Conservation (phyloP, 1,140 invertebrate genomes). For the Nephila pilipes region DNA sequence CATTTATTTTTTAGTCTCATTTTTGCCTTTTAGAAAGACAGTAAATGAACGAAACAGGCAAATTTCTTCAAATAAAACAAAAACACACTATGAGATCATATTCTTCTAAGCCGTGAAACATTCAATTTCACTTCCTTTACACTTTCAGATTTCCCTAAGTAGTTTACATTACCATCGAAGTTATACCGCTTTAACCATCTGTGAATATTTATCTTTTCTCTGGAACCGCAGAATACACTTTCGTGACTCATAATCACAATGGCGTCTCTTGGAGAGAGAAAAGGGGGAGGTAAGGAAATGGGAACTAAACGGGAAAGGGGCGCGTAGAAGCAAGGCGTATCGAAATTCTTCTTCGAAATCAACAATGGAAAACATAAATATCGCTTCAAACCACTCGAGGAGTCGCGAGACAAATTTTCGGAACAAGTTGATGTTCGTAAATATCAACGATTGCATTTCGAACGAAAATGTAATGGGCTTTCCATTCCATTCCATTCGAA, state of each 20-base stretch:
- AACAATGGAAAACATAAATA: conserved; percentile 37
- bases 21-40: too few relatives aligned
- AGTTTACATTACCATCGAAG: too few relatives aligned
- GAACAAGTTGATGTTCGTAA: conserved; percentile 24
- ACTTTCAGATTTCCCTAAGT: too few relatives aligned
- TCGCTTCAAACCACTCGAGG: conserved; percentile 7
- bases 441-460: conserved; percentile 32
- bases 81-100: too few relatives aligned
- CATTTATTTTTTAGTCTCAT: too few relatives aligned
- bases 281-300: neutral
- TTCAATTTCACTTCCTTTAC: too few relatives aligned
- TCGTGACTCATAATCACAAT: neutral
- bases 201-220: neutral
- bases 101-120: too few relatives aligned
- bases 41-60: too few relatives aligned
- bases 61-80: too few relatives aligned
- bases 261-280: neutral
- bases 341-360: conserved; percentile 3
- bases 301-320: neutral
- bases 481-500: conserved; percentile 34
- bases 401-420: conserved; percentile 10
- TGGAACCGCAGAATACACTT: neutral
- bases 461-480: conserved; percentile 33
- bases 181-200: too few relatives aligned
- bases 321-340: neutral